phyloP scores from a whole-genome alignment of 2,113 vertebrate genomes.

The Neolamprologus modestus region DNA sequence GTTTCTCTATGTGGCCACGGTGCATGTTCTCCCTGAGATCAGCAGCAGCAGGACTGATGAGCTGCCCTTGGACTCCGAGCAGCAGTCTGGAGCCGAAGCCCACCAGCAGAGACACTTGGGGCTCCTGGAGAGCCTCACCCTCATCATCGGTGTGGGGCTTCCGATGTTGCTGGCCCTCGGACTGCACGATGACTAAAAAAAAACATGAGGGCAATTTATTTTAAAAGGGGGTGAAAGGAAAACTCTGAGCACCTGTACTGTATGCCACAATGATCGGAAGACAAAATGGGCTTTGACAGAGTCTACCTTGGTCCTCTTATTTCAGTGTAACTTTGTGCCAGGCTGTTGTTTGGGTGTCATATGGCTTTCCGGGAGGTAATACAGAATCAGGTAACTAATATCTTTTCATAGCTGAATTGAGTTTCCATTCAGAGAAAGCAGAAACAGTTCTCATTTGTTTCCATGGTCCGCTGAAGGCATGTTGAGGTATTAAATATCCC shows the following conservation, averaged over 20 bases:
- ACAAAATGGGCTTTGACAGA: neutral
- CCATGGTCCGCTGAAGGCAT: neutral
- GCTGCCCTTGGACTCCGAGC: neutral
- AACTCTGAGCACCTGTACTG: neutral
- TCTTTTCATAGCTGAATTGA: neutral
- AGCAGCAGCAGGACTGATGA: slow-evolving; percentile 38
- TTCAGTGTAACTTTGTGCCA: neutral
- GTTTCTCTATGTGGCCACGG: slow-evolving; percentile 70
- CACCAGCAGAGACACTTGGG: slow-evolving; percentile 47
- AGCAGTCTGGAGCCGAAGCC: neutral
- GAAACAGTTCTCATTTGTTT: neutral
- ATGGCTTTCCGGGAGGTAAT: neutral
- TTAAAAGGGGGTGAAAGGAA: neutral
- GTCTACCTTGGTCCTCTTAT: neutral
- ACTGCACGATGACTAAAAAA: slow-evolving; percentile 59
- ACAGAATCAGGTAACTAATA: neutral
- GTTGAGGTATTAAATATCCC: neutral
- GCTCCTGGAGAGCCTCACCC: slow-evolving; percentile 64
- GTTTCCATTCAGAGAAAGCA: neutral
- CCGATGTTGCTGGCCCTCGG: slow-evolving; percentile 71
- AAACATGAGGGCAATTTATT: neutral
- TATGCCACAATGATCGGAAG: neutral
- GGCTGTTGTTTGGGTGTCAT: neutral
- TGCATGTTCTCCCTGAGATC: slow-evolving; percentile 69
- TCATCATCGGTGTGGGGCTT: slow-evolving; percentile 61